These are phyloP conservation scores for Semnornis frantzii DNA, from an alignment of 2,113 vertebrate species.

Conservation along the genomic window DNA sequence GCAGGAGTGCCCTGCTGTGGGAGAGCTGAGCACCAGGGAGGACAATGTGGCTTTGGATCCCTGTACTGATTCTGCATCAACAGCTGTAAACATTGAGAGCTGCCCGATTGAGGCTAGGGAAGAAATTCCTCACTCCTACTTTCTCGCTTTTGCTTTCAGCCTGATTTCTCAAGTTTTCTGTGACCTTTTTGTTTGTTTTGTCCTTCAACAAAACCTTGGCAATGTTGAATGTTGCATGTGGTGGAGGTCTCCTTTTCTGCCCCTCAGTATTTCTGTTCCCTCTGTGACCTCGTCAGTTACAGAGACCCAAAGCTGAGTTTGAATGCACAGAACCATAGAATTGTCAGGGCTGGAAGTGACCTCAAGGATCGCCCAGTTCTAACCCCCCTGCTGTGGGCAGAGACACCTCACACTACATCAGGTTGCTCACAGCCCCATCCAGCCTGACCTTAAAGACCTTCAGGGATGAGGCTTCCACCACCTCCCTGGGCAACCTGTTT, in stretches of 20 bases:
- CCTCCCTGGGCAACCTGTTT: too few relatives aligned
- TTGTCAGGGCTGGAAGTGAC: too few relatives aligned
- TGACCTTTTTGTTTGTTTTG: not conserved
- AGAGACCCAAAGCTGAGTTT: not conserved
- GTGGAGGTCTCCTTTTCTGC: not conserved
- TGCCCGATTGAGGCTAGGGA: fast-evolving
- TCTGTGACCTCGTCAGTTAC: not conserved
- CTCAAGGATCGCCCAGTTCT: too few relatives aligned
- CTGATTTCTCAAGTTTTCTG: not conserved
- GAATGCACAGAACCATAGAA: not conserved
- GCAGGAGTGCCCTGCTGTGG: not conserved
- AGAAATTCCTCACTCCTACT: not conserved
- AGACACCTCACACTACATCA: too few relatives aligned
- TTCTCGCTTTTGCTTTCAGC: not conserved
- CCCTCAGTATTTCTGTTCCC: fast-evolving
- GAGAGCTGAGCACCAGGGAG: not conserved
- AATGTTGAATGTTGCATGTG: fast-evolving
- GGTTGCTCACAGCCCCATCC: too few relatives aligned
- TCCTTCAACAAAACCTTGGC: not conserved
- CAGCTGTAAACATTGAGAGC: not conserved
- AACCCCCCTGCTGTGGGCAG: too few relatives aligned
- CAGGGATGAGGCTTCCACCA: too few relatives aligned
- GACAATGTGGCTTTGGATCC: not conserved
- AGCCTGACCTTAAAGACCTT: too few relatives aligned
- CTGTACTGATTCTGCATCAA: fast-evolving